Evolutionary conservation across 2,888 invertebrate genomes (phyloP), one percentile per base, ranked within the genome.

Genomic region (Yponomeuta evonymella): DNA sequence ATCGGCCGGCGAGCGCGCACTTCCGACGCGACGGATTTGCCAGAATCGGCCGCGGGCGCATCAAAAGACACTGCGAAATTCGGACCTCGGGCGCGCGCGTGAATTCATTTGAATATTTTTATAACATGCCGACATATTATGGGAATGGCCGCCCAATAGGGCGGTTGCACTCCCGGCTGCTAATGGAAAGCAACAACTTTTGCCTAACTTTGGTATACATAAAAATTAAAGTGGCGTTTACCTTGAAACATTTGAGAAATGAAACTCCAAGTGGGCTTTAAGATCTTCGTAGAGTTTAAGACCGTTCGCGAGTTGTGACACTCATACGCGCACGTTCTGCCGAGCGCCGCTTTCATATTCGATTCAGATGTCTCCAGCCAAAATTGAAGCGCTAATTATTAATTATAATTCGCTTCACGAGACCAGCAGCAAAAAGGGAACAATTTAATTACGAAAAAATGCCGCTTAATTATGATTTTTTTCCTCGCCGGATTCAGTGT

Each of bases 91-190:
- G 85, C 85, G 87, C 84, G 88, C 88, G 89, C 90, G 90, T 90
- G 91, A 90, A 90, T 89, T 84, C 81, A 92, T 91, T 92, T 90
- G 89, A 91, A 92, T 91, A 90, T 89, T 84, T 85, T 87, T 90
- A 90, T 89, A 63, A 29, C 33, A 65, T 11, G 29, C 48, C 64
- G 48, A 11, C 51, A 65, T 30, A 30, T 30, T 68, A 70, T 65
- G 48, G 70, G 70, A 65, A 70, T 63, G 63, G 33, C 70, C 73
- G 72, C 74, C 72, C 75, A 73, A 72, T 70, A 72, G 68, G 67
- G 74, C 71, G 62, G 73, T 77, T 70, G 70, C 51, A 68, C 36
- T 67, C 43, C 10, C 10, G 29, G 64, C 64, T 8, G 2, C 29
- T 29, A 23, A 64, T 15, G 15, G 5, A 58, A 15, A 58, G 15